A percentile compares a stretch with the other conserved stretches of the same genome.
phyloP scores from a whole-genome alignment of 2,888 invertebrate genomes.

The Chloroclystis v-ata region DNA sequence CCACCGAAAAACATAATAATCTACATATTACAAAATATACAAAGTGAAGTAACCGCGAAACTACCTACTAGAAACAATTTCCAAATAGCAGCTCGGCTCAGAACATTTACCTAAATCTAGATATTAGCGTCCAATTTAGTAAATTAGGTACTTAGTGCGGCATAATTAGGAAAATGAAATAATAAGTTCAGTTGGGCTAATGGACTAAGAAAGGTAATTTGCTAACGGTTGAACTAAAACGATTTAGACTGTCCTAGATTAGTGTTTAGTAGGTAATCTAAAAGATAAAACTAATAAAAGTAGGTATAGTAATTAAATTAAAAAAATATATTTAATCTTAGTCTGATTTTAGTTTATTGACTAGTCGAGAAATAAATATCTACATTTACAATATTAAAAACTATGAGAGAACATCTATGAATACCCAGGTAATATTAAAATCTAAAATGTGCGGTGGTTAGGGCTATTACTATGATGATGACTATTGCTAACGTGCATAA shows the following conservation, averaged over 20 bases:
- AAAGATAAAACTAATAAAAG: too few species aligned
- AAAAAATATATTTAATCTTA: too few species aligned
- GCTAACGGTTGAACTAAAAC: conserved; percentile 35
- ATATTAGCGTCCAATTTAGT: conserved; percentile 17
- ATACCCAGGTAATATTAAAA: too few species aligned
- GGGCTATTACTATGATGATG: too few species aligned
- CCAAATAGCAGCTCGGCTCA: not conserved
- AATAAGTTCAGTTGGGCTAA: conserved; percentile 38
- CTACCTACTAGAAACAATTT: conserved; percentile 1
- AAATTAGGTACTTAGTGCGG: conserved; percentile 27
- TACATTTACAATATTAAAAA: too few species aligned
- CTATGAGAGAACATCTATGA: too few species aligned
- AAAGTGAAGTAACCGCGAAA: not conserved
- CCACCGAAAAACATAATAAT: not conserved
- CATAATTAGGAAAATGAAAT: conserved; percentile 31
- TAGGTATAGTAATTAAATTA: too few species aligned
- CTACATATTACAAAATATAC: not conserved
- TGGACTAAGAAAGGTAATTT: conserved; percentile 36
- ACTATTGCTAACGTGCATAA: too few species aligned
- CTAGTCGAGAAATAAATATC: too few species aligned
- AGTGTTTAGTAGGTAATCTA: too few species aligned
- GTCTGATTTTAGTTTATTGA: too few species aligned
- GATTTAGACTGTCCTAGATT: not conserved
- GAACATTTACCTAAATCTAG: conserved; percentile 11
- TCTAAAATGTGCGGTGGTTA: too few species aligned